Evolutionary conservation across 2,797 vertebrate genomes (phyloP), one percentile per base, ranked within the genome.

Genomic region (Characodon lateralis): DNA sequence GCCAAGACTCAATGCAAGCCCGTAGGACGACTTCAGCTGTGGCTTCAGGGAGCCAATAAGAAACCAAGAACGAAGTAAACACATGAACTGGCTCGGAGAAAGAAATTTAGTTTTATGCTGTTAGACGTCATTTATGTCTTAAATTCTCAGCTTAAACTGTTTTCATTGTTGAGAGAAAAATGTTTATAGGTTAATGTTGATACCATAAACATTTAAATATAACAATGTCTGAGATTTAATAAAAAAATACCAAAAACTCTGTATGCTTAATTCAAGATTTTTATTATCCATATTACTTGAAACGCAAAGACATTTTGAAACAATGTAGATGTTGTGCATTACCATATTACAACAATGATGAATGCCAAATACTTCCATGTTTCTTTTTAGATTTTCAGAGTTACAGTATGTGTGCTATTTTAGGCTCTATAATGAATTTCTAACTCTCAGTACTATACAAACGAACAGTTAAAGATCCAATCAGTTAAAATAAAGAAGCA

Each of bases 401-500:
- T 90, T 93, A 92, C 88, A 92, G 83, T 91, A 87, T 90, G 85
- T 91, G 84, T 91, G 86, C 76, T 81, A 85, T 89, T 73, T 89
- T 80, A 81, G 77, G 88, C 88, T 20, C 61, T 91, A 89, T 87
- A 79, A 93, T 90, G 90, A 85, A 91, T 91, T 93, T 95, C 90
- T 92, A 86, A 85, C 86, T 92, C 89, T 94, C 78, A 94, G 93
- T 90, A 93, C 96, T 96, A 96, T 96, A 97, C 93, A 93, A 96
- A 96, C 94, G 92, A 84, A 97, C 95, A 95, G 95, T 97, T 97
- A 97, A 97, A 97, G 95, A 96, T 96, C 94, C 92, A 95, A 96
- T 97, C 94, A 91, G 95, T 97, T 97, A 97, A 92, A 98, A 97
- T 95, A 97, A 97, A 97, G 77, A 93, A 95, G 95, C 93, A 93